These are phyloP conservation scores for Chloroceryle amazona DNA, from an alignment of 2,797 vertebrate genomes.

Conservation along the genomic window DNA sequence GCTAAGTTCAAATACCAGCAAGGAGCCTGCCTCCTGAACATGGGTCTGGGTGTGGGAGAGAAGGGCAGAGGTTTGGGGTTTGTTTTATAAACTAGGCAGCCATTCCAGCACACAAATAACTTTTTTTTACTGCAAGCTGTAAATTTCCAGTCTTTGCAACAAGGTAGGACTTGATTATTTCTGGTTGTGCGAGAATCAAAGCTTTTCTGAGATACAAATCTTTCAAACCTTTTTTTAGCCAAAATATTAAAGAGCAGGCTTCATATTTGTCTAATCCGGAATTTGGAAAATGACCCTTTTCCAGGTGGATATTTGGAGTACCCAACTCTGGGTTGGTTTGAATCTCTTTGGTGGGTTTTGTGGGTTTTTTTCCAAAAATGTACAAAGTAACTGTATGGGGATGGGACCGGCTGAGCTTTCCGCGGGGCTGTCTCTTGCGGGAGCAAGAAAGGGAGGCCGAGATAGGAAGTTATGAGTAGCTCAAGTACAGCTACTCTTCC, in stretches of 20 bases:
- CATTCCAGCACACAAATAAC: conserved; percentile 3
- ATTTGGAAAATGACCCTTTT: background rate
- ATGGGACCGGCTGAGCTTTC: background rate
- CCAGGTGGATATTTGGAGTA: background rate
- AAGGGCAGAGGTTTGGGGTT: background rate
- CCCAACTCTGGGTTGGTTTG: background rate
- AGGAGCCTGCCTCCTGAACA: conserved; percentile 2
- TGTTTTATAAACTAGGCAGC: background rate
- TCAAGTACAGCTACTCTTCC: background rate
- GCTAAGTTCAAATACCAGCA: conserved; percentile 36
- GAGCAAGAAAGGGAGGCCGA: background rate
- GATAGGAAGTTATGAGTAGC: background rate
- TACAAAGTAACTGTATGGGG: background rate
- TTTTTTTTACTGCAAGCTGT: background rate
- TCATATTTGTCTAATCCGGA: background rate
- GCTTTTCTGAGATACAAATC: background rate
- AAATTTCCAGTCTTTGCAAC: background rate
- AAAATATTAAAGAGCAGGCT: background rate
- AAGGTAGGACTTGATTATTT: background rate
- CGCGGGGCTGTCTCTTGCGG: background rate
- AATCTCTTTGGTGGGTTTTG: background rate
- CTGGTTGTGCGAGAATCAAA: background rate
- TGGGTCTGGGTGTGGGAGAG: background rate
- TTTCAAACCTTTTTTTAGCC: background rate
- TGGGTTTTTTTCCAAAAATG: background rate